Conservation (phyloP, 35 echinoderm and acorn worm genomes). For the Heliocidaris erythrogramma region DNA sequence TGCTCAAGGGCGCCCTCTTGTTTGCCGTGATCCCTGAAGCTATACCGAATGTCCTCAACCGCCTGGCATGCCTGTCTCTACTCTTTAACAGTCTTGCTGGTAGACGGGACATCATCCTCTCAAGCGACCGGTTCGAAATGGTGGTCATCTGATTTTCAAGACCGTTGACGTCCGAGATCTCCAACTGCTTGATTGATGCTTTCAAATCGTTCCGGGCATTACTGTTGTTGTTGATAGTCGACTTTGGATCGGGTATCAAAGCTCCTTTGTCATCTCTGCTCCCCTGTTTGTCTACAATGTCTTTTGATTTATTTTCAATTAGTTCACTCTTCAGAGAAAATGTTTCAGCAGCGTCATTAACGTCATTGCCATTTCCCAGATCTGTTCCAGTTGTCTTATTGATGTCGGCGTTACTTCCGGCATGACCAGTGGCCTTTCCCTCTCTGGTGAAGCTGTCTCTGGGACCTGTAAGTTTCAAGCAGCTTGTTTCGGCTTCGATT, state of each 20-base stretch:
- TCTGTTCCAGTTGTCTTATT: background rate
- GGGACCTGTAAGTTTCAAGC: background rate
- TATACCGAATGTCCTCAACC: background rate
- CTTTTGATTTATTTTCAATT: background rate
- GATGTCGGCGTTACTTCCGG: background rate
- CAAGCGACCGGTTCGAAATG: background rate
- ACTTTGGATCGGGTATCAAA: background rate
- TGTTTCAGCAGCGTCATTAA: background rate
- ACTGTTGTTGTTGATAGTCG: background rate
- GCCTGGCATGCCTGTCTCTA: background rate
- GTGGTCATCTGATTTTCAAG: background rate
- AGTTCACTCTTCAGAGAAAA: background rate
- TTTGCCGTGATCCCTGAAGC: background rate
- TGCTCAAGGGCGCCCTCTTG: conserved; percentile 10
- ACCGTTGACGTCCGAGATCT: background rate
- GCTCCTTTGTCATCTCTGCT: background rate
- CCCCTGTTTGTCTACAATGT: background rate
- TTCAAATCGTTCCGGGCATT: background rate
- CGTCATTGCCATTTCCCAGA: background rate
- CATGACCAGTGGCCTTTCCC: background rate
- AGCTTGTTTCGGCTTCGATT: background rate
- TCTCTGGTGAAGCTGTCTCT: background rate
- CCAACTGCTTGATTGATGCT: background rate
- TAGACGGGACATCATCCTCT: background rate
- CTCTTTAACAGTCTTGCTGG: background rate